phyloP scores from a whole-genome alignment of 2,888 invertebrate genomes.

The Allacma fusca region DNA sequence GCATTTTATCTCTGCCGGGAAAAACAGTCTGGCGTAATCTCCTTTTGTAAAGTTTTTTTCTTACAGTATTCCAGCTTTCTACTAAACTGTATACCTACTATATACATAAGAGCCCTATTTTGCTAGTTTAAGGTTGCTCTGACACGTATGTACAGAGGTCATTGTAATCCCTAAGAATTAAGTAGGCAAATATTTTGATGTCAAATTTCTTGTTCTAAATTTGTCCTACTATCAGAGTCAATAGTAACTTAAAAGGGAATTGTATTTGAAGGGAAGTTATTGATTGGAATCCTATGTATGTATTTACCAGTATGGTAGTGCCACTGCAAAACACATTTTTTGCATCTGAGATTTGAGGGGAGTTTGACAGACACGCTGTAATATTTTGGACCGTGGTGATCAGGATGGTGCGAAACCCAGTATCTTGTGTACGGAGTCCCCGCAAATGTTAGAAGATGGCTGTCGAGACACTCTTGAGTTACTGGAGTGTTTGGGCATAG shows the following conservation, averaged over 20 bases:
- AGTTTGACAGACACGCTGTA: slow-evolving; percentile 27
- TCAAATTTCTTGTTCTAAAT: too few relatives aligned
- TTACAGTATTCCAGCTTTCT: too few relatives aligned
- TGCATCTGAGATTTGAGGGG: slow-evolving; percentile 16
- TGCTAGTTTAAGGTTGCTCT: too few relatives aligned
- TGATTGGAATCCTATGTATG: neutral
- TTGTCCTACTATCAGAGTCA: neutral
- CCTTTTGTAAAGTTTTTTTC: too few relatives aligned
- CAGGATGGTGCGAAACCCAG: neutral
- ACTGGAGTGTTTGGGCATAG: slow-evolving; percentile 62
- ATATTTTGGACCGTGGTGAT: neutral
- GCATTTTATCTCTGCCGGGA: too few relatives aligned
- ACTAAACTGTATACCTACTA: too few relatives aligned
- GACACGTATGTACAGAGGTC: too few relatives aligned
- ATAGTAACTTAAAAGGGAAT: neutral
- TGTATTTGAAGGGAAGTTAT: neutral
- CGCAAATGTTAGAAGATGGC: slow-evolving; percentile 32
- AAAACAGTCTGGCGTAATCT: too few relatives aligned
- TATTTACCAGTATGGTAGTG: slow-evolving; percentile 44
- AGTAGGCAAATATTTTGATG: too few relatives aligned
- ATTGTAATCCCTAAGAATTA: too few relatives aligned
- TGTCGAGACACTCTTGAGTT: slow-evolving; percentile 62
- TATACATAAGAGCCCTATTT: too few relatives aligned
- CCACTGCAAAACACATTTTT: slow-evolving; percentile 41
- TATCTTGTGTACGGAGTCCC: neutral